Conservation (phyloP, 2,113 vertebrate genomes). For the Zapornia atra region DNA sequence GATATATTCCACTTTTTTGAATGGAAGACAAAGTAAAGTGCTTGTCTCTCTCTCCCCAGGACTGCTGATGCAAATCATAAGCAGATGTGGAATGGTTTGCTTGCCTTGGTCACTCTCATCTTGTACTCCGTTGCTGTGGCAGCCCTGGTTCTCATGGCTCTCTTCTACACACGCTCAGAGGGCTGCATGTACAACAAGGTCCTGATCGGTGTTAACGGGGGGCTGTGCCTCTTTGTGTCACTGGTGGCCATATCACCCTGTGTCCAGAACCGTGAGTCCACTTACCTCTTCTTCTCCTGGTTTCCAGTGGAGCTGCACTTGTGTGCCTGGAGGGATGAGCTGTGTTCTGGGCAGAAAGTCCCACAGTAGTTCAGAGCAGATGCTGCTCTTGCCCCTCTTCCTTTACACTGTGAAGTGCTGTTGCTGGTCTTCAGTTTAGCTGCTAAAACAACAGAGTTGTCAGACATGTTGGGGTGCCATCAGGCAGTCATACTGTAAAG, state of each 20-base stretch:
- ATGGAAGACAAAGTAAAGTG: background rate
- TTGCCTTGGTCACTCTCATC: constrained; percentile 87
- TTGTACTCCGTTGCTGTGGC: constrained; percentile 87
- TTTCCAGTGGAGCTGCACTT: background rate
- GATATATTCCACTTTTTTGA: background rate
- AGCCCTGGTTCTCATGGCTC: constrained; percentile 85
- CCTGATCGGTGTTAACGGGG: constrained; percentile 88
- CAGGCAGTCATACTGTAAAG: background rate
- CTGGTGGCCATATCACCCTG: constrained; percentile 89
- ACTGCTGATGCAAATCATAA: constrained; percentile 86
- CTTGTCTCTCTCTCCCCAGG: constrained; percentile 73
- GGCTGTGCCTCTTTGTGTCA: constrained; percentile 89
- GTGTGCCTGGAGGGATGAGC: background rate
- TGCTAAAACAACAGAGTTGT: background rate
- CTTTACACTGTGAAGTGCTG: background rate
- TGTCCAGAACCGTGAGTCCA: constrained; percentile 89
- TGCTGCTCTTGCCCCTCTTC: background rate
- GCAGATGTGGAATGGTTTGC: constrained; percentile 89
- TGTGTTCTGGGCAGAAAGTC: background rate
- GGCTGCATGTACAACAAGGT: constrained; percentile 91
- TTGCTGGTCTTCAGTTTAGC: background rate
- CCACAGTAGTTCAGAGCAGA: background rate
- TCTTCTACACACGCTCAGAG: constrained; percentile 86
- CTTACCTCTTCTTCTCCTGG: background rate
- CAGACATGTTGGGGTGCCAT: background rate